phyloP scores from a whole-genome alignment of 1,140 invertebrate species.

The Phenacoccus solenopsis region DNA sequence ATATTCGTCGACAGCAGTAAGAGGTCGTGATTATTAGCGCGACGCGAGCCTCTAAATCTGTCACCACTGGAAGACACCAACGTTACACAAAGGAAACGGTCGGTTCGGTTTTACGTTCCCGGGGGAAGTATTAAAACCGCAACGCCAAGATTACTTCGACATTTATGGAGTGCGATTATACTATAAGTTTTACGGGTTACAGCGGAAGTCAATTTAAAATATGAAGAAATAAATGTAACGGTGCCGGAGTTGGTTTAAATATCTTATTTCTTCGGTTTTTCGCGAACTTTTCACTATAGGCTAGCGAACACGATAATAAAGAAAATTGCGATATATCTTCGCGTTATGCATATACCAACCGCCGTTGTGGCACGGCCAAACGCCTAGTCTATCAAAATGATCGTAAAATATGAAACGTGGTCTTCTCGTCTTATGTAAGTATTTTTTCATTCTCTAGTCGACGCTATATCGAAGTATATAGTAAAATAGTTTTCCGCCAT shows the following conservation, averaged over 20 bases:
- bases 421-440: background rate
- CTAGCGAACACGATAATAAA: background rate
- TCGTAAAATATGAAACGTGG: background rate
- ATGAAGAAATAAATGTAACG: slow-evolving; percentile 1
- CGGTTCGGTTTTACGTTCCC: background rate
- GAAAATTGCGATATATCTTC: background rate
- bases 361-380: background rate
- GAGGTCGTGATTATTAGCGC: background rate
- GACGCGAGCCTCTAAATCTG: background rate
- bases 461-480: too few relatives aligned
- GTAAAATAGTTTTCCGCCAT: too few relatives aligned
- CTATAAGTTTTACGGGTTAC: background rate
- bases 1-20: background rate
- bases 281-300: background rate
- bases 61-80: background rate
- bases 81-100: background rate
- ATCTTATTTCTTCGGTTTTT: background rate
- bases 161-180: slow-evolving; percentile 2
- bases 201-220: slow-evolving; percentile 2
- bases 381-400: background rate
- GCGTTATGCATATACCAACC: background rate
- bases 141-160: slow-evolving; percentile 1
- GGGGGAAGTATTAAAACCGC: background rate
- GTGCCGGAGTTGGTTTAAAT: too few relatives aligned
- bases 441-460: background rate